A percentile compares a stretch with the other conserved stretches of the same genome.
Evolutionary conservation across 2,113 vertebrate species (phyloP).

Genomic region (Polypterus senegalus): DNA sequence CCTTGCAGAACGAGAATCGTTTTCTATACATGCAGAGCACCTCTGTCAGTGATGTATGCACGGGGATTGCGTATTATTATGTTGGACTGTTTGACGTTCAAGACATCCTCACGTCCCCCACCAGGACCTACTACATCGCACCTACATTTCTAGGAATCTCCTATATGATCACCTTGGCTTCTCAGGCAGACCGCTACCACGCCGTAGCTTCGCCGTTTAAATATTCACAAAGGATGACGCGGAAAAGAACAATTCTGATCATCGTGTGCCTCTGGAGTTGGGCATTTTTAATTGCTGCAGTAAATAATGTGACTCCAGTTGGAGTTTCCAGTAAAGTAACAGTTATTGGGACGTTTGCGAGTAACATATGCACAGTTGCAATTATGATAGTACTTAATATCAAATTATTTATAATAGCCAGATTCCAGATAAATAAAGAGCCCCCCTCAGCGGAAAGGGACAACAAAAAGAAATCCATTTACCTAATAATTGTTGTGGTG

Average conservation of each 20-base stretch:
- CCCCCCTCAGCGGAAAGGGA: conserved; percentile 39
- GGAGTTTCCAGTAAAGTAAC: conserved; percentile 32
- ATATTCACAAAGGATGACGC: conserved; percentile 46
- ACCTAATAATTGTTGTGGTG: conserved; percentile 48
- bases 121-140: conserved; percentile 38
- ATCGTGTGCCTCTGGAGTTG: conserved; percentile 47
- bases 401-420: conserved; percentile 44
- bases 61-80: conserved; percentile 52
- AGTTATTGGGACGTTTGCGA: conserved; percentile 35
- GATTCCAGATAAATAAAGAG: conserved; percentile 41
- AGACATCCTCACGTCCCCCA: conserved; percentile 37
- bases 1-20: neutral
- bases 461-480: conserved; percentile 41
- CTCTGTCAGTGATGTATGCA: conserved; percentile 43
- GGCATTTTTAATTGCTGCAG: conserved; percentile 39
- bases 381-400: conserved; percentile 56
- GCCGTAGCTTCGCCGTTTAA: conserved; percentile 40
- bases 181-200: conserved; percentile 57
- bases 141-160: conserved; percentile 55
- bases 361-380: conserved; percentile 37
- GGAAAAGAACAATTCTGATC: conserved; percentile 37
- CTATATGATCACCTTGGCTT: conserved; percentile 51
- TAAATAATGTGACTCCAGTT: conserved; percentile 32
- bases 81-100: conserved; percentile 41
- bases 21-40: neutral